Evolutionary conservation across 2,888 invertebrate species (phyloP), one percentile per base, ranked within the genome.

Genomic region (Cheilosia vernalis): DNA sequence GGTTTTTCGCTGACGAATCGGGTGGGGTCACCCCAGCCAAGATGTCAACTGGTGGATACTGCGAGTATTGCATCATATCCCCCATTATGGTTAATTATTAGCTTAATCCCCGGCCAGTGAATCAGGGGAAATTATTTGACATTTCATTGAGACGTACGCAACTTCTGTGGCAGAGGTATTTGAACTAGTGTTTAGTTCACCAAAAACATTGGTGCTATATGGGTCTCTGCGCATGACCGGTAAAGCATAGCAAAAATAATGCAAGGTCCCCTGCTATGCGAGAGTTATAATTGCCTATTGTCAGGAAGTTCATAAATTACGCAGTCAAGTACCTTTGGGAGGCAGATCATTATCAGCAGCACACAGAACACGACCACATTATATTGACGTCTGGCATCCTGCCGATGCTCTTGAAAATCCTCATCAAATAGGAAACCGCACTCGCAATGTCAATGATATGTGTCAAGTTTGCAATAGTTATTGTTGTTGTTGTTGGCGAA

Each of bases 201-300:
- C 37, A 17, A 13, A 24, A 17, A 61, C 1, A 56, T 6, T 42
- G 30, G 17, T 55, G 17, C 33, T 33, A 13, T 33, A 13, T 9
- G 21, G 7, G 42, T 37, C 30, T 51, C 15, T 40, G 60, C 70
- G 70, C 70, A 72, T 72, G 69, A 33, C 49, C 24, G 17, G 17
- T 13, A 70, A 58, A 58, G 58, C 69, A 58, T 70, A 10, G 21
- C 37, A 27, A 40, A 19, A 30, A 33, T 60, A 49, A 53, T 40
- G 61, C 60, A 53, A 53, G 24, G 49, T 27, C 51, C 44, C 51
- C 58, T 49, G 21, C 19, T 49, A 56, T 42, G 55, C 67, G 58
- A 58, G 27, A 19, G 30, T 19, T 49, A 63, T 78, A 69, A 78
- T 69, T 78, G 77, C 44, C 55, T 55, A 63, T 61, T 67, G 77